Percentiles rank a stretch among this genome's conserved stretches.
Evolutionary conservation across 2,797 vertebrate species (phyloP).

Genomic region (Neostethus bicornis): DNA sequence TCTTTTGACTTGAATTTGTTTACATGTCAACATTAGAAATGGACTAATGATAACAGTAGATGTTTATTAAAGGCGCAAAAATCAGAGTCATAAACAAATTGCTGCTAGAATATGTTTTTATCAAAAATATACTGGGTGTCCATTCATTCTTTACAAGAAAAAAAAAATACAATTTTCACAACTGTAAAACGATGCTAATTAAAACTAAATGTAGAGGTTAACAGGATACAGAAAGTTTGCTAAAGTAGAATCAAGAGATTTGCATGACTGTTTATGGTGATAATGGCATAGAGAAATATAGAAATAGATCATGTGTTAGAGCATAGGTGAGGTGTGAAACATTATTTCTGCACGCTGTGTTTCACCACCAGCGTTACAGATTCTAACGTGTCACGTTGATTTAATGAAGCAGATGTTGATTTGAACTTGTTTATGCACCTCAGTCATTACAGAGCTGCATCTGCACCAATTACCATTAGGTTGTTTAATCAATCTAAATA

Average conservation of each 20-base stretch:
- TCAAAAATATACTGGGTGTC: too few relatives aligned
- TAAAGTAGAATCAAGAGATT: background rate
- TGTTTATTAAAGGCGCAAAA: too few relatives aligned
- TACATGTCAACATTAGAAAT: too few relatives aligned
- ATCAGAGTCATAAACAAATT: too few relatives aligned
- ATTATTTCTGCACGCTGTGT: background rate
- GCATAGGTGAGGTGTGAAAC: background rate
- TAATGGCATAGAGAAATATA: too few relatives aligned
- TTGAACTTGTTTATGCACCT: background rate
- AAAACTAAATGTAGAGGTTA: background rate
- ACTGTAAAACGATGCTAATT: background rate
- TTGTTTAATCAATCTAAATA: background rate
- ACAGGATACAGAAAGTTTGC: background rate
- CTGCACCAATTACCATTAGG: constrained; percentile 1
- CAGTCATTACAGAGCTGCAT: constrained; percentile 2
- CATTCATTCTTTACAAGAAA: too few relatives aligned
- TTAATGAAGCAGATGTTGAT: constrained; percentile 10
- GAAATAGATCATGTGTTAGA: background rate
- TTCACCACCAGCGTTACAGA: background rate
- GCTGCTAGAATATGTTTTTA: too few relatives aligned
- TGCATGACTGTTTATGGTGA: background rate
- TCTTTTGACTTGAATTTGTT: too few relatives aligned
- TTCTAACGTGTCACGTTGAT: background rate
- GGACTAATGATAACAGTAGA: too few relatives aligned
- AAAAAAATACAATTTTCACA: background rate